Percentiles rank a stretch among this genome's conserved stretches.
Conservation (phyloP, 2,113 vertebrate species). For the Microcebus jonahi region DNA sequence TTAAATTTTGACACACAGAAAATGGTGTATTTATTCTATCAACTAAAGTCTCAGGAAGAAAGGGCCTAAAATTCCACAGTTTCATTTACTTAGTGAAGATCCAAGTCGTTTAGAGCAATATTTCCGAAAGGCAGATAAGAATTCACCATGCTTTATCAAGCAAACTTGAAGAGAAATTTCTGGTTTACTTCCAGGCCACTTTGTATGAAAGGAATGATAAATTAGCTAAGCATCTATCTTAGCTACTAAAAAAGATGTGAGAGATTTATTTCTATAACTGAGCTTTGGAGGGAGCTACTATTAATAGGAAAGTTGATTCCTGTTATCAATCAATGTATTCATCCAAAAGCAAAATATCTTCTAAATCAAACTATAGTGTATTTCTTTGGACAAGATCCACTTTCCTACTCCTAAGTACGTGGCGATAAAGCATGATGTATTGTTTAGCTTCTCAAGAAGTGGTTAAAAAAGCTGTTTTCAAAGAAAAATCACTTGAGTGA, state of each 20-base stretch:
- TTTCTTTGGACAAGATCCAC: slow-evolving; percentile 53
- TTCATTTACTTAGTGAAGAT: not conserved
- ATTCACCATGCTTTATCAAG: not conserved
- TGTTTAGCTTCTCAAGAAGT: slow-evolving; percentile 17
- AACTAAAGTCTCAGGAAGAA: not conserved
- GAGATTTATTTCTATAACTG: slow-evolving; percentile 39
- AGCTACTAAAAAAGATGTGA: slow-evolving; percentile 20
- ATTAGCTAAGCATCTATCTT: slow-evolving; percentile 28
- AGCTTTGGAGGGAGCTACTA: not conserved
- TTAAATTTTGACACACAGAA: not conserved
- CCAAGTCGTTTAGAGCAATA: not conserved
- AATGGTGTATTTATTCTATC: not conserved
- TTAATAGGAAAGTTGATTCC: slow-evolving; percentile 1
- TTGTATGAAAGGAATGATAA: slow-evolving; percentile 30
- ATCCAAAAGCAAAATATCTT: slow-evolving; percentile 48
- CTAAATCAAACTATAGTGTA: slow-evolving; percentile 28
- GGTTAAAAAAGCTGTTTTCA: slow-evolving; percentile 26
- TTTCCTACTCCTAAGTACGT: slow-evolving; percentile 5
- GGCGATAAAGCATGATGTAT: slow-evolving; percentile 37
- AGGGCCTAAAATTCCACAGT: not conserved
- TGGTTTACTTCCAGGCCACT: slow-evolving; percentile 38
- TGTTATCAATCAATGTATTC: slow-evolving; percentile 51
- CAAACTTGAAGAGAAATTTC: not conserved
- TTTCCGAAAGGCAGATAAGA: not conserved
- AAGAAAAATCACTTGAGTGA: slow-evolving; percentile 6